Evolutionary conservation across 2,113 vertebrate genomes (phyloP).

Genomic region (Steatornis caripensis): DNA sequence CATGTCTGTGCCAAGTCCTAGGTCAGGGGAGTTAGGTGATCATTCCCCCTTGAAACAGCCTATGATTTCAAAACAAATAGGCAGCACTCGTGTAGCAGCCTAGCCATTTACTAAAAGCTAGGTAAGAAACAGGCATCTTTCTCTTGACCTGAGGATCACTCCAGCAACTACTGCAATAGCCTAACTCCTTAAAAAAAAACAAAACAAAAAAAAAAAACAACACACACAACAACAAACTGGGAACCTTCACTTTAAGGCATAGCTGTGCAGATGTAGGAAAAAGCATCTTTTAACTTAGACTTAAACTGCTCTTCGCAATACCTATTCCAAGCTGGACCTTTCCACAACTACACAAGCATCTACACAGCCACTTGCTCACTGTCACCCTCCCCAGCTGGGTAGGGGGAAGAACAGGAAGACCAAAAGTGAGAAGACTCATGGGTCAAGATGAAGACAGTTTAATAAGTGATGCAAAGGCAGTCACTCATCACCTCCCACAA

Average conservation of each 20-base stretch:
- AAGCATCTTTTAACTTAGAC: background rate
- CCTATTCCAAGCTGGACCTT: background rate
- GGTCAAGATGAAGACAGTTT: background rate
- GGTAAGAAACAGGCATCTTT: background rate
- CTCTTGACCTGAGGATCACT: background rate
- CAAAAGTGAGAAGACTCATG: no score
- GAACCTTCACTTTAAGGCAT: background rate
- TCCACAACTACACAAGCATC: background rate
- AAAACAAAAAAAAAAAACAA: no score
- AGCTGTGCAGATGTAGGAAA: background rate
- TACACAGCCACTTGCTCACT: fast-evolving
- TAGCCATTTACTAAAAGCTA: background rate
- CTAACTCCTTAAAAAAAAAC: background rate
- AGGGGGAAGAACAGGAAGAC: background rate
- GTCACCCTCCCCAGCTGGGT: background rate
- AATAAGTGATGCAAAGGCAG: background rate
- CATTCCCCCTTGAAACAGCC: background rate
- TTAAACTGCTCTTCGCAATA: background rate
- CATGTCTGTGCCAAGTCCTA: background rate
- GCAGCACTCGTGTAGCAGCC: background rate
- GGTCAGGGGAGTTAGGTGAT: background rate
- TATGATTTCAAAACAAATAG: background rate
- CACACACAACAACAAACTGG: no score
- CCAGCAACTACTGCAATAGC: background rate
- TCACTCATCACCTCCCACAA: background rate